These are phyloP conservation scores for Dryocosmus kuriphilus DNA, from an alignment of 2,888 invertebrate genomes.

Conservation along the genomic window DNA sequence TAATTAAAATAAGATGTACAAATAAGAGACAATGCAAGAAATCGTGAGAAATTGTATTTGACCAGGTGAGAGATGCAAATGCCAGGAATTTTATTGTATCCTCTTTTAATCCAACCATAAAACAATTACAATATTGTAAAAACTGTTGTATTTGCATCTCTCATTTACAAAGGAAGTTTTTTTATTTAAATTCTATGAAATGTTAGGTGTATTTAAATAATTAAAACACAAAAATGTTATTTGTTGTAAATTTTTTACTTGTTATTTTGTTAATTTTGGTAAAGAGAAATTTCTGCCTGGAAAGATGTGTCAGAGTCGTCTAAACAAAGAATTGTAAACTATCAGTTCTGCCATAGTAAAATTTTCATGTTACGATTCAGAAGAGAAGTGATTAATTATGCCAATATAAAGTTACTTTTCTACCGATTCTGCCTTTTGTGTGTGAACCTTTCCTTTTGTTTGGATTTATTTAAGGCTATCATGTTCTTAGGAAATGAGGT, in stretches of 20 bases:
- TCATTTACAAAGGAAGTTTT: background rate
- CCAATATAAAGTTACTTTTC: conserved; percentile 56
- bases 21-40: background rate
- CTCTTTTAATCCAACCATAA: background rate
- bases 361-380: conserved; percentile 32
- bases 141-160: background rate
- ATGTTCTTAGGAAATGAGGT: background rate
- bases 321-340: conserved; percentile 23
- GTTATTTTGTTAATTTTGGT: background rate
- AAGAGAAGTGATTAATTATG: conserved; percentile 45
- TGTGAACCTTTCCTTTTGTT: conserved; percentile 49
- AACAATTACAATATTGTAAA: too few species aligned
- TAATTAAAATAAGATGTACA: background rate
- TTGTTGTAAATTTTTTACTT: background rate
- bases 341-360: conserved; percentile 3
- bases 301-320: background rate
- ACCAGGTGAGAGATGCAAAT: background rate
- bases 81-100: background rate
- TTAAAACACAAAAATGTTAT: background rate
- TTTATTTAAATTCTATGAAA: background rate
- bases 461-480: background rate
- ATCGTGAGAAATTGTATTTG: background rate
- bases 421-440: conserved; percentile 49
- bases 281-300: background rate
- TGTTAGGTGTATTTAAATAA: conserved; percentile 7